phyloP scores from a whole-genome alignment of 2,113 vertebrate species.

The Tenebrosternarchus preto region DNA sequence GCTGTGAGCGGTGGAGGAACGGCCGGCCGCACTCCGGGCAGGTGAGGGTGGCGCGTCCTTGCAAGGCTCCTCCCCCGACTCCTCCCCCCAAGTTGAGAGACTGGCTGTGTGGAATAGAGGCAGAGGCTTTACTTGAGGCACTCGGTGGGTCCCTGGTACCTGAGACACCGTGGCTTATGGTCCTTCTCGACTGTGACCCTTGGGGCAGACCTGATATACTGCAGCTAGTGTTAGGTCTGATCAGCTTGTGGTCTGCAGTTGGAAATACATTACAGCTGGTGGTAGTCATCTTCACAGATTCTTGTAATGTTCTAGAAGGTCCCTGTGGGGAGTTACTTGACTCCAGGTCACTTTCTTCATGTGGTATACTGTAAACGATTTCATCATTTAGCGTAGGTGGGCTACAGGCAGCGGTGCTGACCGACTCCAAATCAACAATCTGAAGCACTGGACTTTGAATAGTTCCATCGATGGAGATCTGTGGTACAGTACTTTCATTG shows the following conservation, averaged over 20 bases:
- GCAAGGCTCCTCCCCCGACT: not conserved
- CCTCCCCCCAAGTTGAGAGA: no score
- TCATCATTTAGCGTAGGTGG: not conserved
- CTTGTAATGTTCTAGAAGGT: no score
- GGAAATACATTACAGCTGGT: no score
- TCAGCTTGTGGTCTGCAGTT: no score
- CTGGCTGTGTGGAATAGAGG: no score
- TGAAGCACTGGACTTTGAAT: conserved; percentile 14
- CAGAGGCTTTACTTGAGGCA: no score
- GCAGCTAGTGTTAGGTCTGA: no score
- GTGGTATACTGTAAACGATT: not conserved
- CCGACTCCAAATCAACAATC: conserved; percentile 9
- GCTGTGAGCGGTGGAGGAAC: conserved; percentile 51
- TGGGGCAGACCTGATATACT: no score
- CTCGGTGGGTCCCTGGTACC: no score
- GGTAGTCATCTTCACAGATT: no score
- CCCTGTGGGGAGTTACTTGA: not conserved
- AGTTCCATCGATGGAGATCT: not conserved
- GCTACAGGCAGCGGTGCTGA: not conserved
- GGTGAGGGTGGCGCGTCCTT: not conserved
- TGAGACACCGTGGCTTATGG: no score
- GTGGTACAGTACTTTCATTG: not conserved
- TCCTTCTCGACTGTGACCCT: no score
- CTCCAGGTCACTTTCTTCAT: conserved; percentile 6
- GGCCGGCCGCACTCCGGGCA: conserved; percentile 54